These are phyloP conservation scores for Galleria mellonella DNA, from an alignment of 1,140 invertebrate genomes.

Conservation along the genomic window DNA sequence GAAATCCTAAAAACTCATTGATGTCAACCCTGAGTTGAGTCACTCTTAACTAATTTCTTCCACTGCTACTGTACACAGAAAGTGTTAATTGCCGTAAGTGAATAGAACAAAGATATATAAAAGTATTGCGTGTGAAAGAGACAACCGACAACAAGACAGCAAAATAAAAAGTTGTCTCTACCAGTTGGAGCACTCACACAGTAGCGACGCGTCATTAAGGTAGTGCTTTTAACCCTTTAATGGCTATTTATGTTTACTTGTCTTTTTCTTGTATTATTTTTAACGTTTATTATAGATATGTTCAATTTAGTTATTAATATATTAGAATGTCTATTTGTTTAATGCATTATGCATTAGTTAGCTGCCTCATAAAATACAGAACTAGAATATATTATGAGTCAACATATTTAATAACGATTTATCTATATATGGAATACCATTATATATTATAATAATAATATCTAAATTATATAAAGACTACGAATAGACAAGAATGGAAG, in stretches of 20 bases:
- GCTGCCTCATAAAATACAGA: no score
- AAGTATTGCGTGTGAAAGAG: constrained; percentile 12
- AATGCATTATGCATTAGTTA: no score
- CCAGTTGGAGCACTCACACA: constrained; percentile 35
- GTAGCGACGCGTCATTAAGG: constrained; percentile 44
- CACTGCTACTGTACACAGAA: constrained; percentile 55
- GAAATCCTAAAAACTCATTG: no score
- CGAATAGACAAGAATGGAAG: no score
- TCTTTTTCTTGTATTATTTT: neutral
- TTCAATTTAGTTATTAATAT: no score
- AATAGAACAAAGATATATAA: constrained; percentile 25
- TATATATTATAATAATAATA: no score
- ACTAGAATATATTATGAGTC: no score
- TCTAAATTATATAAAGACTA: no score
- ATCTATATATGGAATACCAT: no score
- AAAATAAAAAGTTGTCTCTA: constrained; percentile 51
- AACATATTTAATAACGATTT: no score
- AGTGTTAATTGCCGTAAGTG: constrained; percentile 54
- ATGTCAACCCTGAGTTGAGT: constrained; percentile 1
- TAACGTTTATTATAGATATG: no score
- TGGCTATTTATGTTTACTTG: constrained; percentile 38
- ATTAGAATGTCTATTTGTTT: no score
- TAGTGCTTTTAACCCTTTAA: constrained; percentile 48
- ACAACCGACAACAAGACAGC: constrained; percentile 24
- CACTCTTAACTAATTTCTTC: constrained; percentile 60